Base-by-base conservation (phyloP, 2,113 vertebrate species). In the Choloepus hoffmanni region DNA sequence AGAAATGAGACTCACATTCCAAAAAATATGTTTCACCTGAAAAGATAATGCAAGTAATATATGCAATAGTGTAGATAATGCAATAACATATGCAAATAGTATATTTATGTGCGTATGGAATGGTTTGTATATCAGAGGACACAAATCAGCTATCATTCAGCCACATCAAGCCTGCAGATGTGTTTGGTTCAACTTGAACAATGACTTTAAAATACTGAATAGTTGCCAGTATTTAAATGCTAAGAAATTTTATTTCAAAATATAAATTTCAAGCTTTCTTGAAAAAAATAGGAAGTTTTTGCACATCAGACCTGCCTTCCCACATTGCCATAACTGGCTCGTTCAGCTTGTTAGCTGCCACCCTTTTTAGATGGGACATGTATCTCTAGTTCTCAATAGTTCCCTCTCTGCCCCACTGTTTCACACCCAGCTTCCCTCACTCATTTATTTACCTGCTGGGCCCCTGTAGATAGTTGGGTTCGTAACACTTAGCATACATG, bases 191-290 rank as follows among this genome's bases (percentile, higher is more conserved):
- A 73, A 87, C 33, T 40, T 23, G 16, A 84, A 53, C 9, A n/a
- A 5, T 62, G 43, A 30, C 73, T 88, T 40, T 78, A 77, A 85
- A 82, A 77, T 72, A 70, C 55, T 85, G 15, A 81, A 90, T 62
- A 43, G 7, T 65, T 81, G 21, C 28, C 76, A 14, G 28, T 24
- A 83, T 85, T 89, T 95, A 55, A 73, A 91, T 83, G 55, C 62
- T 55, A 86, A 16, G 7, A 90, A 70, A 10, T 28, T 84, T 40
- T 85, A 40, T 68, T 88, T 83, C 76, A 85, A 94, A 85, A 90
- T 43, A 73, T 60, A 18, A 7, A 77, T 77, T 58, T 87, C 18
- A 65, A 7, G 26, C 45, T 82, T 89, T 89, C 50, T 93, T 76
- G 30, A 40, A 83, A 40, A 83, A 95, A 85, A 50, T 7, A 58